Evolutionary conservation across 2,888 invertebrate genomes (phyloP), one percentile per base, ranked within the genome.

Genomic region (Octonoba sinensis): DNA sequence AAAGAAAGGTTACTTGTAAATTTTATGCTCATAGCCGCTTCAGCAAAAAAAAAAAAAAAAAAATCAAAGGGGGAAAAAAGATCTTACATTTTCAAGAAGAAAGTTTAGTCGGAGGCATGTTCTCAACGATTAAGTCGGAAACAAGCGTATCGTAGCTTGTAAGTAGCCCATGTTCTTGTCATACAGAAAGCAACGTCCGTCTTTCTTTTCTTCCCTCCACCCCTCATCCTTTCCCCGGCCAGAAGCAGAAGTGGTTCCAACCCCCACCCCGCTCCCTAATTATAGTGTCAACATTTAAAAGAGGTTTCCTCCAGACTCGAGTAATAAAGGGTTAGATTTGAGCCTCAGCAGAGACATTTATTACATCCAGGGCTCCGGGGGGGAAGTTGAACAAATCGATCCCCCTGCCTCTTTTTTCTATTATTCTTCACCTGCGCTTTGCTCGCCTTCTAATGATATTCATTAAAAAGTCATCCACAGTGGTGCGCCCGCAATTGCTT

Each of bases 261-360:
- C 59, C 59, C 56, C 70, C 27, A 16, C 47, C 46, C 59, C 44
- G 16, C 16, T 15, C 69, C 73, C 67, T 81, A 81, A 81, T 81
- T 81, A 81, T 60, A 73, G 79, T 81, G 79, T 81, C 79, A 81
- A 73, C 79, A 81, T 81, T 81, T 81, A 81, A 81, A 81, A 69
- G 73, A 54, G 60, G 46, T 47, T 71, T 44, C 18, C 46, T 18
- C 24, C 62, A 27, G 36, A 22, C 44, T n/a, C 49, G 16, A 46
- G 72, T 78, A 72, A 67, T 71, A 78, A 66, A 71, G 71, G 66
- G 78, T 72, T 72, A 72, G 72, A 59, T 46, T 59, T 47, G 18
- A 18, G 27, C 27, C 60, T 36, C 36, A 12, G 56, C 69, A 73
- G 69, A 81, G 73, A 81, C 79, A 81, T 81, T 69, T 69, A 73